Conservation (phyloP, 2,113 vertebrate genomes). For the human (Homo sapiens) region GRCh38 chr15:70696501-70697000, state of each 20-base stretch:
- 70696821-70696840: slow-evolving; percentile 3
- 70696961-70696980: not conserved
- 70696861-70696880: slow-evolving; percentile 32
- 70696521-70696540: not conserved
- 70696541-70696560: not conserved
- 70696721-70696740: not conserved
- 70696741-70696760: not conserved
- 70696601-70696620: not conserved
- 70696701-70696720: not conserved
- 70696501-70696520: not conserved
- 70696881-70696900: not conserved
- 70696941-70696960: not conserved
- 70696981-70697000: not conserved
- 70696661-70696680: not conserved
- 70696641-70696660: not conserved
- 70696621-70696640: not conserved
- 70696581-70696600: not conserved
- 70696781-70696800: not conserved
- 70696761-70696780: not conserved
- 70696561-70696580: not conserved
- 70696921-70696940: not conserved
- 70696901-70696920: slow-evolving; percentile 15
- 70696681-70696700: not conserved
- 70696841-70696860: slow-evolving; percentile 4
- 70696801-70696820: not conserved